These are phyloP conservation scores for Theretra japonica DNA, from an alignment of 2,888 invertebrate species.

Conservation along the genomic window DNA sequence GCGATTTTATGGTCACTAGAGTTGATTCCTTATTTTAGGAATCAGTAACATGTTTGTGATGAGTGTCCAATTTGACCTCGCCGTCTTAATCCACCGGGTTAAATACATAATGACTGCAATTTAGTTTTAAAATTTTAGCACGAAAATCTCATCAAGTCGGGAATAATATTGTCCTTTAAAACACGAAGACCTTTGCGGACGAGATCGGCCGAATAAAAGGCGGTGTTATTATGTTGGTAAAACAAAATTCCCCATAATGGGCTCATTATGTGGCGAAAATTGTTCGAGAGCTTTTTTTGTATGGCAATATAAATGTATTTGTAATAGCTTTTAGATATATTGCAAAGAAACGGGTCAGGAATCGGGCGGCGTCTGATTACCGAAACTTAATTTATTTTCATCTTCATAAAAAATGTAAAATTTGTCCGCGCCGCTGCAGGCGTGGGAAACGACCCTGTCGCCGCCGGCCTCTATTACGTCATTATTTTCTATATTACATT, in stretches of 20 bases:
- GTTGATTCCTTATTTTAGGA: slow-evolving; percentile 15
- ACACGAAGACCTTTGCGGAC: slow-evolving; percentile 76
- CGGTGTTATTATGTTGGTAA: slow-evolving; percentile 85
- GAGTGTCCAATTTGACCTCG: slow-evolving; percentile 70
- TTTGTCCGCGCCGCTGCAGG: slow-evolving; percentile 76
- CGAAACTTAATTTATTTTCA: slow-evolving; percentile 84
- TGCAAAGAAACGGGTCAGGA: slow-evolving; percentile 80
- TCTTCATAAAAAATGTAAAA: slow-evolving; percentile 74
- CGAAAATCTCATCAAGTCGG: slow-evolving; percentile 81
- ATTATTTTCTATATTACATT: slow-evolving; percentile 84
- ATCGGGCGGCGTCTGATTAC: slow-evolving; percentile 80
- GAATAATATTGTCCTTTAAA: slow-evolving; percentile 83
- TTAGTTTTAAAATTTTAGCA: slow-evolving; percentile 80
- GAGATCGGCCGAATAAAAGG: slow-evolving; percentile 79
- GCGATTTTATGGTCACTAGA: not conserved
- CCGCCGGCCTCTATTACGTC: slow-evolving; percentile 83
- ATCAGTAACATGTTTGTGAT: slow-evolving; percentile 37
- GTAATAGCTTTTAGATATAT: slow-evolving; percentile 85
- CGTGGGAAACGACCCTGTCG: slow-evolving; percentile 84
- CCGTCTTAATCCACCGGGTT: slow-evolving; percentile 72
- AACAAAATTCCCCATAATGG: slow-evolving; percentile 84
- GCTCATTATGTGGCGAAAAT: slow-evolving; percentile 85
- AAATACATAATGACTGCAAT: slow-evolving; percentile 81
- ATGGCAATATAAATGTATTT: slow-evolving; percentile 83
- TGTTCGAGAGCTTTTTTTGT: slow-evolving; percentile 83